A percentile compares a stretch with the other conserved stretches of the same genome.
Evolutionary conservation across 2,797 vertebrate species (phyloP).

Genomic region (Streptopelia turtur): DNA sequence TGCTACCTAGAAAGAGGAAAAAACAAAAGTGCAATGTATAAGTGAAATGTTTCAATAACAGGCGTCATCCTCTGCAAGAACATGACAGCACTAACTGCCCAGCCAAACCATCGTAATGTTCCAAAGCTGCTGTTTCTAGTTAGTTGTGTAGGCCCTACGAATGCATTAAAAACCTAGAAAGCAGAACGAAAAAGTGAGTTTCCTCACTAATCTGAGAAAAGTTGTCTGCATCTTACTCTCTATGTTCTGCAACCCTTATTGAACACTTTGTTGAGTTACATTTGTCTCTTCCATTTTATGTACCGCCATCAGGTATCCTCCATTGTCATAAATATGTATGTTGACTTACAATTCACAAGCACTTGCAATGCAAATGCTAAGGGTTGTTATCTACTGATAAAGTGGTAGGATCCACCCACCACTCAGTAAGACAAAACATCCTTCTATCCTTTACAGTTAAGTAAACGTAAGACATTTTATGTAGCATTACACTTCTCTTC

Average conservation of each 20-base stretch:
- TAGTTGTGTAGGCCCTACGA: background rate
- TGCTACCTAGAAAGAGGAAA: constrained; percentile 83
- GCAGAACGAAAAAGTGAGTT: background rate
- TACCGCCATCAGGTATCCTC: background rate
- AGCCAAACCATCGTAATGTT: background rate
- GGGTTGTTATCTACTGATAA: background rate
- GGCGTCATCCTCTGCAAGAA: background rate
- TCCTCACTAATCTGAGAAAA: background rate
- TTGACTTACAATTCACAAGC: background rate
- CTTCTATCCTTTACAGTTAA: background rate
- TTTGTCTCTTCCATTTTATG: background rate
- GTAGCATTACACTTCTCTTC: background rate
- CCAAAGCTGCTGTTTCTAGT: background rate
- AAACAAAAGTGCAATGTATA: background rate
- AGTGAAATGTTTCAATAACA: background rate
- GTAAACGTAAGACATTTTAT: background rate
- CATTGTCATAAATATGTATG: background rate
- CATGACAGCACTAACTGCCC: background rate
- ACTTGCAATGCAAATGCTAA: background rate
- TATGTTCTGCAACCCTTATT: background rate
- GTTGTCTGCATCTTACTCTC: background rate
- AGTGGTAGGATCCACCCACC: background rate
- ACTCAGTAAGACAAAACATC: background rate
- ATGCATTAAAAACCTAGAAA: background rate
- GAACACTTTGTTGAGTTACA: background rate